Evolutionary conservation across 2,888 invertebrate genomes (phyloP).

Genomic region (Nephrotoma guestfalica): DNA sequence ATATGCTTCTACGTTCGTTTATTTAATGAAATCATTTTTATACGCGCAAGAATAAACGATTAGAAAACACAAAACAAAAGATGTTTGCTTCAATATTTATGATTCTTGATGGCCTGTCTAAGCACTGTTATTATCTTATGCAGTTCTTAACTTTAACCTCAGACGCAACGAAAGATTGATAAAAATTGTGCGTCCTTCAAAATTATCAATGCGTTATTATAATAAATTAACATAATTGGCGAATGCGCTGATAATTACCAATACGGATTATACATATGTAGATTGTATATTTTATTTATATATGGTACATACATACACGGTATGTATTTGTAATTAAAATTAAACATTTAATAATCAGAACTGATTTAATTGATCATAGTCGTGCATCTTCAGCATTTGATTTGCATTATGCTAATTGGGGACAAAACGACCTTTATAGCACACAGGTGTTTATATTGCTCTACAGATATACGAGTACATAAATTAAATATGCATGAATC

Average conservation of each 20-base stretch:
- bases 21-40: background rate
- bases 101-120: background rate
- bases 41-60: background rate
- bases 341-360: background rate
- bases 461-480: too few relatives aligned
- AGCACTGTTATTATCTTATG: background rate
- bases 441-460: background rate
- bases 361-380: background rate
- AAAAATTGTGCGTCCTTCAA: background rate
- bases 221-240: background rate
- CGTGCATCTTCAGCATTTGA: background rate
- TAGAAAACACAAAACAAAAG: background rate
- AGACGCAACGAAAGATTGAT: background rate
- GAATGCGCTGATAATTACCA: background rate
- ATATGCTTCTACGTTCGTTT: background rate
- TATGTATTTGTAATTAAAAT: background rate
- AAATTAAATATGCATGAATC: background rate
- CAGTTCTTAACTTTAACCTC: background rate
- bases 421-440: background rate
- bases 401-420: background rate
- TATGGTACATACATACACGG: background rate
- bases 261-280: background rate
- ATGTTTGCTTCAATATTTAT: background rate
- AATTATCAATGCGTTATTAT: background rate
- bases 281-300: background rate